These are phyloP conservation scores for Schlechtendalia chinensis DNA, from an alignment of 1,140 invertebrate species.

Conservation along the genomic window DNA sequence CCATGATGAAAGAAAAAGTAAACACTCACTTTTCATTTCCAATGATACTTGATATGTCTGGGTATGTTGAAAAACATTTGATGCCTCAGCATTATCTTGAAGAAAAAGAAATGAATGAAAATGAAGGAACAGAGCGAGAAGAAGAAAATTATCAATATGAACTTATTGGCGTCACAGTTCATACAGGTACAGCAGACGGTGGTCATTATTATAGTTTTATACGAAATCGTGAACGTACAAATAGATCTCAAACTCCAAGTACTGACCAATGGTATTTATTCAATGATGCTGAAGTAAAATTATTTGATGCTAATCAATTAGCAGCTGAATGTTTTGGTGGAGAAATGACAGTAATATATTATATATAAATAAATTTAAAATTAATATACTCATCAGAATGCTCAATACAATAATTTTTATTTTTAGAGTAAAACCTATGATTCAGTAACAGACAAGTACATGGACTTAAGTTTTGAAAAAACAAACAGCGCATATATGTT, in stretches of 20 bases:
- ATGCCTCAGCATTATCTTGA: slow-evolving; percentile 73
- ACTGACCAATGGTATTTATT: slow-evolving; percentile 91
- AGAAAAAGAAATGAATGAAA: slow-evolving; percentile 54
- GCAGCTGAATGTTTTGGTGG: slow-evolving; percentile 94
- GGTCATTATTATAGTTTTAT: slow-evolving; percentile 98
- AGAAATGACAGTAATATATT: slow-evolving; percentile 79
- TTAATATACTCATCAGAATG: too few species aligned
- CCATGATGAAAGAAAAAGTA: slow-evolving; percentile 95
- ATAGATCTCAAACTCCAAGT: slow-evolving; percentile 60
- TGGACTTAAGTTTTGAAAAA: slow-evolving; percentile 97
- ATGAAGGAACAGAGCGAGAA: slow-evolving; percentile 56
- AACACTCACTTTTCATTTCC: slow-evolving; percentile 98
- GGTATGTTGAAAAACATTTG: slow-evolving; percentile 89
- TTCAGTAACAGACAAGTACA: slow-evolving; percentile 91
- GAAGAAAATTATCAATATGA: slow-evolving; percentile 77
- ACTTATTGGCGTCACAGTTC: slow-evolving; percentile 91
- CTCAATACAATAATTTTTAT: too few species aligned
- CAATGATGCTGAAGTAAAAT: slow-evolving; percentile 94
- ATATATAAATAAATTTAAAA: too few species aligned
- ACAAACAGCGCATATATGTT: slow-evolving; percentile 97
- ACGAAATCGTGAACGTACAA: slow-evolving; percentile 66
- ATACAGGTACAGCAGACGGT: slow-evolving; percentile 93
- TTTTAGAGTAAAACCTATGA: slow-evolving; percentile 92
- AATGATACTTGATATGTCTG: slow-evolving; percentile 86
- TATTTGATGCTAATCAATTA: slow-evolving; percentile 90